These are phyloP conservation scores for Sternarchorhynchus goeldii DNA, from an alignment of 2,797 vertebrate species.

Conservation along the genomic window DNA sequence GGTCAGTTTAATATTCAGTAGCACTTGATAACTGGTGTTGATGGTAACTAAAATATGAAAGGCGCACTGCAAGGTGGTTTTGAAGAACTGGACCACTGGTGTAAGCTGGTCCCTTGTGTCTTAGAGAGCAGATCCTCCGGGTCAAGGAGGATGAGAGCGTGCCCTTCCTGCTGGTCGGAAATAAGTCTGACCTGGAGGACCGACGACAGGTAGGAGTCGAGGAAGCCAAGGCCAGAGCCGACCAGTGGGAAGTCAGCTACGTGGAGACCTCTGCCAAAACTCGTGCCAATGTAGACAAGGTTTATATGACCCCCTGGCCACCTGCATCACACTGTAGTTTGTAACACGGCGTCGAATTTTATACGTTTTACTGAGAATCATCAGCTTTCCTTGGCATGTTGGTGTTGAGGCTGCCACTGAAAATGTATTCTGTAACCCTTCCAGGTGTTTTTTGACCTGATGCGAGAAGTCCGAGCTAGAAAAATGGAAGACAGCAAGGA, in stretches of 20 bases:
- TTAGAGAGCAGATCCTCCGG: constrained; percentile 86
- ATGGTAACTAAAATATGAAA: background rate
- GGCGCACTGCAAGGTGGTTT: background rate
- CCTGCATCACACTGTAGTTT: too few relatives aligned
- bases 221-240: constrained; percentile 86
- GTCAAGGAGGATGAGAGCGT: constrained; percentile 90
- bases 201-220: constrained; percentile 86
- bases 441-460: constrained; percentile 90
- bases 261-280: constrained; percentile 91
- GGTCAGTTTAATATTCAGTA: background rate
- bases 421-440: constrained; percentile 4
- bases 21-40: background rate
- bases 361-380: too few relatives aligned
- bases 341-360: too few relatives aligned
- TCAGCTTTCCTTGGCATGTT: too few relatives aligned
- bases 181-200: constrained; percentile 89
- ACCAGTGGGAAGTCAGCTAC: constrained; percentile 89
- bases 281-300: constrained; percentile 89
- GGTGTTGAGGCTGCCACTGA: background rate
- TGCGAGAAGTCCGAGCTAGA: constrained; percentile 89
- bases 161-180: constrained; percentile 86
- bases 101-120: background rate
- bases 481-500: constrained; percentile 93
- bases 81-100: background rate
- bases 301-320: constrained; percentile 39